Evolutionary conservation across 1,140 invertebrate genomes (phyloP).

Genomic region (Nylanderia fulva): DNA sequence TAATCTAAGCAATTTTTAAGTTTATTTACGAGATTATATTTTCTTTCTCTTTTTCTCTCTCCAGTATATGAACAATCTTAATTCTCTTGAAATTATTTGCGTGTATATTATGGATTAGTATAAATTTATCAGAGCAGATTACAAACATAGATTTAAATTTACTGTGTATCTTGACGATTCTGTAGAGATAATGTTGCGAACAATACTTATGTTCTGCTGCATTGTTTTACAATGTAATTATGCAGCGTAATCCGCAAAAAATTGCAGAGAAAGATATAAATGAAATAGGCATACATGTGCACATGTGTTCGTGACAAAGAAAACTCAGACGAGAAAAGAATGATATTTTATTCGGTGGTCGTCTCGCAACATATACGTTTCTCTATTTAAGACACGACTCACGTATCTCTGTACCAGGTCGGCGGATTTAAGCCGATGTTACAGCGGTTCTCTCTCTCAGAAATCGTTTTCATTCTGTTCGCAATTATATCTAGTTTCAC

Average conservation of each 20-base stretch:
- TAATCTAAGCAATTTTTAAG: not conserved
- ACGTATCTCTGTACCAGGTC: slow-evolving; percentile 50
- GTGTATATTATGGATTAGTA: not conserved
- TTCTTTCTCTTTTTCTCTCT: not conserved
- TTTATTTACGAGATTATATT: not conserved
- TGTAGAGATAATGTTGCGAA: not conserved
- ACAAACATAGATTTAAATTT: not conserved
- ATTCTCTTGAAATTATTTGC: not conserved
- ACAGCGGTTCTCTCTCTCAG: slow-evolving; percentile 16
- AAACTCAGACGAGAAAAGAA: slow-evolving; percentile 38
- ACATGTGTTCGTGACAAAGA: not conserved
- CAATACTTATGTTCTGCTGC: slow-evolving; percentile 31
- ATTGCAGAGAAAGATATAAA: slow-evolving; percentile 45
- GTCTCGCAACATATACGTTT: slow-evolving; percentile 17
- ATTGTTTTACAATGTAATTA: slow-evolving; percentile 43
- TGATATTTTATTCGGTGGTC: slow-evolving; percentile 60
- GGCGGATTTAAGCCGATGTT: slow-evolving; percentile 41
- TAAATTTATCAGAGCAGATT: not conserved
- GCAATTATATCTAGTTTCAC: slow-evolving; percentile 47
- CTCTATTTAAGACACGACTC: slow-evolving; percentile 44
- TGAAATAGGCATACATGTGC: slow-evolving; percentile 11
- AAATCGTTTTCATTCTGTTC: slow-evolving; percentile 39
- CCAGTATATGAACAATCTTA: not conserved
- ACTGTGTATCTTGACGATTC: not conserved
- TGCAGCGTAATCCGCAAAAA: slow-evolving; percentile 2